phyloP scores from a whole-genome alignment of 1,140 invertebrate genomes.

The Stenopsyche tienmushanensis region DNA sequence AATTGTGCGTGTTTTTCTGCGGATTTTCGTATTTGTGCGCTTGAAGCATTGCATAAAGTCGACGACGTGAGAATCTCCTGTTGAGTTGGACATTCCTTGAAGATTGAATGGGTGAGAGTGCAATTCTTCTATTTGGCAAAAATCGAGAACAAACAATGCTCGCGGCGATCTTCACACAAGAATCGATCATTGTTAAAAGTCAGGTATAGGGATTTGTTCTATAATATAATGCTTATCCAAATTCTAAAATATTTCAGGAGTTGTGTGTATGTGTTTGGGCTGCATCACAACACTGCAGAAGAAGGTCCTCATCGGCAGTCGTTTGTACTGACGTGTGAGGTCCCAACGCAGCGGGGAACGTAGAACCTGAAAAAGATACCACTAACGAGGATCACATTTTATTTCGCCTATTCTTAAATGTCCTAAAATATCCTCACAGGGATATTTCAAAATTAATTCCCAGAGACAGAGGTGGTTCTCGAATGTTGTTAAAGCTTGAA shows the following conservation, averaged over 20 bases:
- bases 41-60: not conserved
- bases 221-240: constrained; percentile 2
- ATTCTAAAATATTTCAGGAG: constrained; percentile 15
- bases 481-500: not conserved
- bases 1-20: no score
- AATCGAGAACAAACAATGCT: not conserved
- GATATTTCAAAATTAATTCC: not conserved
- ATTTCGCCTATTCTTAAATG: not conserved
- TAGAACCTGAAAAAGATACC: constrained; percentile 23
- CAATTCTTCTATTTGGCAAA: not conserved
- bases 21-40: no score
- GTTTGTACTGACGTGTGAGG: constrained; percentile 36
- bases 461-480: not conserved
- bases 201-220: constrained; percentile 17
- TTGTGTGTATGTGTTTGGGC: not conserved
- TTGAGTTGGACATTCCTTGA: not conserved
- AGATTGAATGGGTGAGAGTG: not conserved
- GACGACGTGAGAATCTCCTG: not conserved
- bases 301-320: constrained; percentile 25
- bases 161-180: constrained; percentile 18
- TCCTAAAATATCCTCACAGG: not conserved
- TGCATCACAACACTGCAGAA: not conserved
- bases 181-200: constrained; percentile 16
- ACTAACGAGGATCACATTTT: constrained; percentile 19
- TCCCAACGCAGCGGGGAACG: constrained; percentile 28